These are phyloP conservation scores for Alectura lathami DNA, from an alignment of 2,113 vertebrate species.

Conservation along the genomic window DNA sequence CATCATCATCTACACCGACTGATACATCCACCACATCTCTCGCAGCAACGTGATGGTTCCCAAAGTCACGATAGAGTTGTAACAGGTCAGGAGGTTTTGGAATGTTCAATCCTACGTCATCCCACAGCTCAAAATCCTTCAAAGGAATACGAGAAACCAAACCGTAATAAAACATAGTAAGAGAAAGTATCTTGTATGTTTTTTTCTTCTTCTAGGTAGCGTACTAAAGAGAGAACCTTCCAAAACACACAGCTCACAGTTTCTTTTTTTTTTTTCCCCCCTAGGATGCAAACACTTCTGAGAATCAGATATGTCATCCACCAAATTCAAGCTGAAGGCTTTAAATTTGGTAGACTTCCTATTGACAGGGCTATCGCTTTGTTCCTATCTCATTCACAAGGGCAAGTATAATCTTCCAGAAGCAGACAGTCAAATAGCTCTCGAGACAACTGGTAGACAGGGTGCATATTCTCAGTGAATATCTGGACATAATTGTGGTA, in stretches of 20 bases:
- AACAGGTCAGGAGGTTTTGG: slow-evolving; percentile 95
- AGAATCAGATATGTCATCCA: not conserved
- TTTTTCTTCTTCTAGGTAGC: not conserved
- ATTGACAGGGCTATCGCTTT: not conserved
- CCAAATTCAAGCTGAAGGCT: not conserved
- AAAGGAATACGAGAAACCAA: slow-evolving; percentile 18
- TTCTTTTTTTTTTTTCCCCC: not conserved
- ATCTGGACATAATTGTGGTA: not conserved
- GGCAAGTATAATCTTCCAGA: not conserved
- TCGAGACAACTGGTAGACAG: not conserved
- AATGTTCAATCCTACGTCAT: slow-evolving; percentile 97
- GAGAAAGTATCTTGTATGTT: not conserved
- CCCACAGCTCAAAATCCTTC: slow-evolving; percentile 99
- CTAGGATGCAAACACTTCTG: not conserved
- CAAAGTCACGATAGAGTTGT: slow-evolving; percentile 93
- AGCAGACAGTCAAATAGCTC: not conserved
- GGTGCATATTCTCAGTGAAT: not conserved
- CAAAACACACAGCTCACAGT: not conserved
- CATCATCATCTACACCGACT: slow-evolving; percentile 86
- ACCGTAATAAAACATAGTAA: no score
- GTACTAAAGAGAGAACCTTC: not conserved
- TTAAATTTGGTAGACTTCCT: not conserved
- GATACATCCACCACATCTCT: slow-evolving; percentile 86
- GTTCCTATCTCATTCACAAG: not conserved
- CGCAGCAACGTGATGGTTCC: slow-evolving; percentile 78